phyloP scores from a whole-genome alignment of 2,113 vertebrate species.

The Caranx melampygus region DNA sequence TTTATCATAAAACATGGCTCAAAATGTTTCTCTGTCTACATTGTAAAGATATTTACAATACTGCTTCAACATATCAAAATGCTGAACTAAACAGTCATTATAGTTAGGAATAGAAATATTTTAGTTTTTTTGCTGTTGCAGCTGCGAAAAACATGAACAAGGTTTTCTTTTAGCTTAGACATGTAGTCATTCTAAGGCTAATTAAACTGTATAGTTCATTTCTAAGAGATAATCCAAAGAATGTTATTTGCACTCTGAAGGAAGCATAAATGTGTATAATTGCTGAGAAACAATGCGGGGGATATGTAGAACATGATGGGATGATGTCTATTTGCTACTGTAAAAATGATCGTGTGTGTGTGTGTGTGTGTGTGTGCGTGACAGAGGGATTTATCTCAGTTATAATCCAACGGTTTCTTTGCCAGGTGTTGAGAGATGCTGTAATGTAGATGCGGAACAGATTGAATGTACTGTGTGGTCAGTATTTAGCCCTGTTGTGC shows the following conservation, averaged over 20 bases:
- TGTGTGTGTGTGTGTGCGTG: no score
- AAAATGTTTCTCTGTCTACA: constrained; percentile 5
- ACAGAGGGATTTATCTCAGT: constrained; percentile 7
- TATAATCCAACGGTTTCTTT: constrained; percentile 27
- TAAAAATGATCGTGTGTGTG: constrained; percentile 18
- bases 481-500: constrained; percentile 42
- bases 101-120: constrained; percentile 29
- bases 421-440: constrained; percentile 10
- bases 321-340: constrained; percentile 24
- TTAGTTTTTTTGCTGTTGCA: constrained; percentile 31
- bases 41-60: constrained; percentile 22
- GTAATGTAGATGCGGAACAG: constrained; percentile 29
- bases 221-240: constrained; percentile 78
- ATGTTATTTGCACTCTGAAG: constrained; percentile 70
- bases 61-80: constrained; percentile 63
- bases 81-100: constrained; percentile 48
- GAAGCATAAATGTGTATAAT: constrained; percentile 47
- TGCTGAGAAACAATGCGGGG: constrained; percentile 28
- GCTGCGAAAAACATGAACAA: constrained; percentile 30
- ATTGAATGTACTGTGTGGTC: constrained; percentile 65
- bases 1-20: constrained; percentile 25
- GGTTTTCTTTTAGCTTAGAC: constrained; percentile 23
- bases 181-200: constrained; percentile 37
- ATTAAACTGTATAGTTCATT: constrained; percentile 37
- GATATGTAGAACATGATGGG: constrained; percentile 15